phyloP scores from a whole-genome alignment of 1,140 invertebrate species.

The Solenopsis fugax region DNA sequence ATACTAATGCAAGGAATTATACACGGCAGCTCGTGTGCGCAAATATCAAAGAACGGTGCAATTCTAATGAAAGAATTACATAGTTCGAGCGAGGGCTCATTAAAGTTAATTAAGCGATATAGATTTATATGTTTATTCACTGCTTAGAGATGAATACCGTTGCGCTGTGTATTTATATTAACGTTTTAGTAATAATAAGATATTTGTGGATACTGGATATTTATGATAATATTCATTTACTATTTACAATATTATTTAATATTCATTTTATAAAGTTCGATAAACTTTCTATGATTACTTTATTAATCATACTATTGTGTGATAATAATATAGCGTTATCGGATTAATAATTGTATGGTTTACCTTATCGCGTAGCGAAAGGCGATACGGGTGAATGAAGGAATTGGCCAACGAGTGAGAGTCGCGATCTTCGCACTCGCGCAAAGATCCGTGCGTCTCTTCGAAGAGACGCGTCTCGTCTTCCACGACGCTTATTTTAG shows the following conservation, averaged over 20 bases:
- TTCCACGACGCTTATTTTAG: conserved; percentile 72
- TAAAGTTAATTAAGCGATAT: conserved; percentile 12
- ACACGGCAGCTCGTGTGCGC: background rate
- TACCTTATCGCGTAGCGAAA: conserved; percentile 10
- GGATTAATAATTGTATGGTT: background rate
- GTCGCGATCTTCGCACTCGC: conserved; percentile 12
- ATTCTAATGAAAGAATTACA: conserved; percentile 1
- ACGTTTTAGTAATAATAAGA: background rate
- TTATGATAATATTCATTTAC: background rate
- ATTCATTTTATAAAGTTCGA: background rate
- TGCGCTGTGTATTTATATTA: background rate
- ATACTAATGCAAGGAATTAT: background rate
- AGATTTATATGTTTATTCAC: conserved; percentile 2
- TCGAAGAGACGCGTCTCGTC: conserved; percentile 65
- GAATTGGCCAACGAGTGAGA: conserved; percentile 18
- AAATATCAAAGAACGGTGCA: background rate
- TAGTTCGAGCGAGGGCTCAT: background rate
- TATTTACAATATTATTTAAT: background rate
- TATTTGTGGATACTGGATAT: background rate
- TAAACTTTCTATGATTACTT: background rate
- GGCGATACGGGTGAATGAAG: conserved; percentile 45
- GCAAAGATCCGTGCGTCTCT: conserved; percentile 32
- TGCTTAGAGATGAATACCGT: background rate
- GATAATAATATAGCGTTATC: background rate
- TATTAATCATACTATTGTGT: background rate